Base-by-base conservation (phyloP, 2,113 vertebrate species). In the Neolamprologus caudopunctatus region DNA sequence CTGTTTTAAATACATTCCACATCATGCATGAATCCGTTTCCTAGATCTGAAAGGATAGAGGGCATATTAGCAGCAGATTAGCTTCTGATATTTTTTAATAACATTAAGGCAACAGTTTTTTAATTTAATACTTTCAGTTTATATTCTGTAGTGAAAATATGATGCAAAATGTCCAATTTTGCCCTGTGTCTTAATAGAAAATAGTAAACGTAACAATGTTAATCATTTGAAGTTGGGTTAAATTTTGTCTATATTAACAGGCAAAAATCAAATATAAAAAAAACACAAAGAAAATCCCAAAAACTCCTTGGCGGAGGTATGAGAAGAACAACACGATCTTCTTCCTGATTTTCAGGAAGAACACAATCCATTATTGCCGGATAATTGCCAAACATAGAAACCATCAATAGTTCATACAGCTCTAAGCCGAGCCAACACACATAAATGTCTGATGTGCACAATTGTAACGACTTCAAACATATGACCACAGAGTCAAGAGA, bases 311-410 rank as follows among this genome's bases (percentile, higher is more conserved):
- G 4, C 0, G 2, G 14, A 75, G 16, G 42, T 28, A 75, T 11
- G 42, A 75, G 0, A 47, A 75, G 16, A 47, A 7, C 24, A 75
- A 28, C 14, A 19, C 5, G 24, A 75, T 47, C 8, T 47, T 47
- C 21, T 94, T 83, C 91, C 26, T 50, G 50, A 83, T 84, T 75
- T 85, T 73, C 63, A 17, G 71, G 79, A 90, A 91, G 89, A 92
- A 90, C 88, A 85, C 35, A 73, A 81, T 31, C 10, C 81, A 53
- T 45, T 55, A 83, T 79, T 79, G 71, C 81, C 55, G 9, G 83
- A 50, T 55, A 40, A 81, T 63, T 93, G 54, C 61, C 82, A 85
- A 14, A 78, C 47, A 88, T 19, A 89, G 87, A 88, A 91, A 84
- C 31, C 35, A 81, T n/a, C 55, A 71, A n/a, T 19, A 71, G 31